A percentile compares a stretch with the other conserved stretches of the same genome.
phyloP scores from a whole-genome alignment of 1,140 invertebrate species.

The Drosophila yakuba region DNA sequence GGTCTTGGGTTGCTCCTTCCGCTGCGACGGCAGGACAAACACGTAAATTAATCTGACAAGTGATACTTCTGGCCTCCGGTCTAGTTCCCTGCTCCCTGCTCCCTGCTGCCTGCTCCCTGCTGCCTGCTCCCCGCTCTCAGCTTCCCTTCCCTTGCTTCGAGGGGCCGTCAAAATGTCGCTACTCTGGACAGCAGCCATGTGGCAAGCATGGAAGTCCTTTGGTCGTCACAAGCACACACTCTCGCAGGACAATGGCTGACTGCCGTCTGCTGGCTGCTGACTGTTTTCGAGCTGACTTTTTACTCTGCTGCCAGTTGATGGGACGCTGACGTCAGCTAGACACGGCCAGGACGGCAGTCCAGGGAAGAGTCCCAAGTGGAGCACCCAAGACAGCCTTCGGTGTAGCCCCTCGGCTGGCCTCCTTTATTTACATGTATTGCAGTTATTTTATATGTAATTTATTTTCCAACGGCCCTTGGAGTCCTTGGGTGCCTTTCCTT shows the following conservation, averaged over 20 bases:
- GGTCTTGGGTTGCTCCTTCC: slow-evolving; percentile 49
- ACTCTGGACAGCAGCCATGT: slow-evolving; percentile 76
- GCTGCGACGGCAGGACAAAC: slow-evolving; percentile 73
- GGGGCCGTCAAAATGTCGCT: slow-evolving; percentile 76
- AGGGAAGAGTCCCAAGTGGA: slow-evolving; percentile 6
- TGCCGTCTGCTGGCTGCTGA: slow-evolving; percentile 26
- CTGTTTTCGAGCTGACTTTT: slow-evolving; percentile 69
- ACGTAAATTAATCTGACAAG: slow-evolving; percentile 81
- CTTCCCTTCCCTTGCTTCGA: not conserved
- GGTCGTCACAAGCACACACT: slow-evolving; percentile 52
- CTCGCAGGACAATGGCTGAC: slow-evolving; percentile 56
- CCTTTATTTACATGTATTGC: slow-evolving; percentile 82
- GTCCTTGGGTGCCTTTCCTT: slow-evolving; percentile 54
- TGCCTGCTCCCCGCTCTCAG: slow-evolving; percentile 3
- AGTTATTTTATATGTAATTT: slow-evolving; percentile 83
- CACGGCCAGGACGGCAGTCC: slow-evolving; percentile 23
- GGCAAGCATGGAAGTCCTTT: slow-evolving; percentile 80
- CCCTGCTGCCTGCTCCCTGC: slow-evolving; percentile 9
- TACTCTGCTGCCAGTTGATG: slow-evolving; percentile 70
- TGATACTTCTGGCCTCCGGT: slow-evolving; percentile 78
- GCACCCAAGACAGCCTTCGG: slow-evolving; percentile 31
- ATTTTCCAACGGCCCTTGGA: slow-evolving; percentile 53
- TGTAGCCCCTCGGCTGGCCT: slow-evolving; percentile 27
- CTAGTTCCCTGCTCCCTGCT: slow-evolving; percentile 9
- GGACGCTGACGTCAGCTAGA: slow-evolving; percentile 68